phyloP scores from a whole-genome alignment of 2,888 invertebrate genomes.

The Dromius quadrimaculatus region DNA sequence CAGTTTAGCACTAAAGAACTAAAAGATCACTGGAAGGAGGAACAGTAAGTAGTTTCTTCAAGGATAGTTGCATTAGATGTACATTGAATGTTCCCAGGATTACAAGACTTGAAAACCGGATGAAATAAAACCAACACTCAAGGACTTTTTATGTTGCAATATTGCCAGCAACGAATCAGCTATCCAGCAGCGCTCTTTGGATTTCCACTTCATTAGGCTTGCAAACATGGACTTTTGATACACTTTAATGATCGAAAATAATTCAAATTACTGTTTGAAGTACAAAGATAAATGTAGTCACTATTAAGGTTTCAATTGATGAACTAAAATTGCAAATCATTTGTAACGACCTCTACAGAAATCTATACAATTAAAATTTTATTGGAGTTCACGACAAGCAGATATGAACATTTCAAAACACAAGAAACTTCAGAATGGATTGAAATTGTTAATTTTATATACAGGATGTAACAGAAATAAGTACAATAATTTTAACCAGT shows the following conservation, averaged over 20 bases:
- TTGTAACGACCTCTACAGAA: conserved; percentile 4
- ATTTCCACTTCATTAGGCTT: conserved; percentile 43
- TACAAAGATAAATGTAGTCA: conserved; percentile 40
- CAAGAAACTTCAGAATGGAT: conserved; percentile 12
- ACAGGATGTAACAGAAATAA: too few species aligned
- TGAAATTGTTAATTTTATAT: conserved; percentile 1
- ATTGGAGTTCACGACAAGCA: conserved; percentile 10
- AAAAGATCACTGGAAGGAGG: conserved; percentile 26
- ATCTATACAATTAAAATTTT: conserved; percentile 26
- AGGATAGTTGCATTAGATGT: conserved; percentile 9
- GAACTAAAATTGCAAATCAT: conserved; percentile 39
- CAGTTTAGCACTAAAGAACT: conserved; percentile 37
- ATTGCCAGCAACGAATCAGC: conserved; percentile 16
- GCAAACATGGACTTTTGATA: conserved; percentile 45
- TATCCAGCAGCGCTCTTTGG: conserved; percentile 20
- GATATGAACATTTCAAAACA: conserved; percentile 23
- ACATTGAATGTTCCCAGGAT: conserved; percentile 21
- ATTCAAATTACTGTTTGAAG: conserved; percentile 44
- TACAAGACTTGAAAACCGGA: conserved; percentile 33
- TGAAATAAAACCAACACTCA: conserved; percentile 36
- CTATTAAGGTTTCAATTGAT: conserved; percentile 28
- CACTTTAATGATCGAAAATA: conserved; percentile 45
- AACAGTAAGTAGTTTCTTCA: conserved; percentile 37
- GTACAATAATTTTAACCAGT: too few species aligned
- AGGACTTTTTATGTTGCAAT: conserved; percentile 33